These are phyloP conservation scores for Protomyctophum bolini DNA, from an alignment of 2,113 vertebrate genomes.

Conservation along the genomic window DNA sequence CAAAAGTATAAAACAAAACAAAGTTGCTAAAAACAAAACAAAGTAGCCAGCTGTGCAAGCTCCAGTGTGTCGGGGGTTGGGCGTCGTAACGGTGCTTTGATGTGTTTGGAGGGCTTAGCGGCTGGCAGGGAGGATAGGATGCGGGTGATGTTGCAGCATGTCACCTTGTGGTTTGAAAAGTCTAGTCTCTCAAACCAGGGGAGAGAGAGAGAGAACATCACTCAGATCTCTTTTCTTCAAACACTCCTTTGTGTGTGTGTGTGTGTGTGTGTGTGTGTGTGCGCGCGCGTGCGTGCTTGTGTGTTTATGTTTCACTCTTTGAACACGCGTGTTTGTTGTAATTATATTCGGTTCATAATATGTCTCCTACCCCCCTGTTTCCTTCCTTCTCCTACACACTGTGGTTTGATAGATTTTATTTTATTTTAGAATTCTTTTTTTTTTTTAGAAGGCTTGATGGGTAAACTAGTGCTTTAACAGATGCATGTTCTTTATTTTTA, in stretches of 20 bases:
- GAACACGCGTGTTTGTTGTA: slow-evolving; percentile 39
- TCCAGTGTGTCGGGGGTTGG: slow-evolving; percentile 16
- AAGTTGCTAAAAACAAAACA: neutral
- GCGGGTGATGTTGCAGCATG: slow-evolving; percentile 28
- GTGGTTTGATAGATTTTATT: slow-evolving; percentile 79
- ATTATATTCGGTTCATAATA: slow-evolving; percentile 37
- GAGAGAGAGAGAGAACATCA: slow-evolving; percentile 44
- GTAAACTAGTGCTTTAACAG: slow-evolving; percentile 82
- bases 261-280: slow-evolving; percentile 33
- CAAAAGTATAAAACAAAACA: no score
- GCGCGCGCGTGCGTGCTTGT: slow-evolving; percentile 34
- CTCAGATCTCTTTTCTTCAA: slow-evolving; percentile 46
- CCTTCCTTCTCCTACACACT: slow-evolving; percentile 73
- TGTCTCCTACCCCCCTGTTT: neutral
- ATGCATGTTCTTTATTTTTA: slow-evolving; percentile 82
- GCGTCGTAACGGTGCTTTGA: slow-evolving; percentile 40
- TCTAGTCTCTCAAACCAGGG: slow-evolving; percentile 40
- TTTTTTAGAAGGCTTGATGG: slow-evolving; percentile 82
- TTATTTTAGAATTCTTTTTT: neutral
- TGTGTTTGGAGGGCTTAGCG: slow-evolving; percentile 39
- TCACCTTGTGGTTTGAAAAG: slow-evolving; percentile 45
- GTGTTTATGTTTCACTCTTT: slow-evolving; percentile 23
- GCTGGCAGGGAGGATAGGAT: slow-evolving; percentile 47
- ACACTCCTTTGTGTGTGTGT: slow-evolving; percentile 39
- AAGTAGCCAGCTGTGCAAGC: slow-evolving; percentile 6